Conservation (phyloP, 2,797 vertebrate species). For the Sciurus vulgaris region DNA sequence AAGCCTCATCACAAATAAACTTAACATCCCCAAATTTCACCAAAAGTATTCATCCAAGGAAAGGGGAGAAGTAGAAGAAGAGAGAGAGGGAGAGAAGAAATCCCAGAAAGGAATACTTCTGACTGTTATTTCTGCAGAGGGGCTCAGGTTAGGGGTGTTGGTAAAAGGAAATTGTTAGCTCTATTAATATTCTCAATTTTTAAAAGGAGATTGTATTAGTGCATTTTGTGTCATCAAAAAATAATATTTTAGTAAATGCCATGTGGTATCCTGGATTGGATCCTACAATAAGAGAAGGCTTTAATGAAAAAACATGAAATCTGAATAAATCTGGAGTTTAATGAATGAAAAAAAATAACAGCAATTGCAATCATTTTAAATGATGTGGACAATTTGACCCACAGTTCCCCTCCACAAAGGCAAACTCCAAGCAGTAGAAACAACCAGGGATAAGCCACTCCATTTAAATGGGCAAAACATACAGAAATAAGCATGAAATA, state of each 20-base stretch:
- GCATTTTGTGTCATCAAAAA: neutral
- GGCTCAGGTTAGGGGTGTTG: neutral
- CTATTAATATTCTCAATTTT: neutral
- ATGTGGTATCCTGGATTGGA: neutral
- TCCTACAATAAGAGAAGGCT: neutral
- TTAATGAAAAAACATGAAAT: neutral
- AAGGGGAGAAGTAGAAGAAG: neutral
- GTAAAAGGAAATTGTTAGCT: neutral
- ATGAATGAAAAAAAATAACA: neutral
- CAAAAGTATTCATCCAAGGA: neutral
- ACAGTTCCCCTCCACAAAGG: neutral
- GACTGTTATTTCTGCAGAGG: neutral
- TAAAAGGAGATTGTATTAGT: neutral
- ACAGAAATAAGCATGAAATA: neutral
- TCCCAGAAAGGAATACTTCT: neutral
- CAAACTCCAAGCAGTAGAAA: neutral
- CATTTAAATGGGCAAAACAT: neutral
- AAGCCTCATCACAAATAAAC: neutral
- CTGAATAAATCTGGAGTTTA: neutral
- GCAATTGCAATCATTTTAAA: neutral
- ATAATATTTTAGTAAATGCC: conserved; percentile 16
- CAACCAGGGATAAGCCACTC: neutral
- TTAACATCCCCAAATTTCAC: neutral
- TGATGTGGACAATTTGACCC: neutral
- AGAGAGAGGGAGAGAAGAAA: neutral